Evolutionary conservation across 2,888 invertebrate genomes (phyloP).

Genomic region (Orgyia antiqua): DNA sequence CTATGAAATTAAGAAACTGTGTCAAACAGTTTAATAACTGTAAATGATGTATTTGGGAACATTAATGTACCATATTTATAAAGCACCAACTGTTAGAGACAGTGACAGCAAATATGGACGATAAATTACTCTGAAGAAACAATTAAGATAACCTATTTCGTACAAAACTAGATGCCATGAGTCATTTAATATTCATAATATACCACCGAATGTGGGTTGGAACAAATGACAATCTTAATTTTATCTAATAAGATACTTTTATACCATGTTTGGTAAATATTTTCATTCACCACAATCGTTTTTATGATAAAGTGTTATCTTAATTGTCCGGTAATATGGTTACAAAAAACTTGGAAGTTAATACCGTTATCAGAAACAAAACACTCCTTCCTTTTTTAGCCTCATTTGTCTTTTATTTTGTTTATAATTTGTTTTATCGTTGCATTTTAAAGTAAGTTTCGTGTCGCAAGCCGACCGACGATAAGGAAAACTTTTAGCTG

Average conservation of each 20-base stretch:
- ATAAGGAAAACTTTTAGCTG: no score
- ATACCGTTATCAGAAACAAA: conserved; percentile 54
- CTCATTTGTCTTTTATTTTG: conserved; percentile 33
- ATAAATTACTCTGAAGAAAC: conserved; percentile 36
- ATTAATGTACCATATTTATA: conserved; percentile 25
- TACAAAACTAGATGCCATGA: conserved; percentile 41
- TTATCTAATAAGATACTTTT: conserved; percentile 49
- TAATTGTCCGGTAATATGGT: conserved; percentile 51
- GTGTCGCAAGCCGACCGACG: no score
- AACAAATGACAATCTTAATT: conserved; percentile 39
- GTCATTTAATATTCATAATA: conserved; percentile 55
- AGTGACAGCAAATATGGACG: conserved; percentile 26
- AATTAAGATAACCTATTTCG: conserved; percentile 58
- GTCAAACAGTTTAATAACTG: conserved; percentile 21
- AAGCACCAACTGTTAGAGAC: conserved; percentile 23
- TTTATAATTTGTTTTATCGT: no score
- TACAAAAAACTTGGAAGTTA: conserved; percentile 42
- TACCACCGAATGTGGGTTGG: conserved; percentile 56
- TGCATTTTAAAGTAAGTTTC: no score
- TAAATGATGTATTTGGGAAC: conserved; percentile 23
- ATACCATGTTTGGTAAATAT: conserved; percentile 49
- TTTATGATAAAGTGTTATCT: conserved; percentile 57
- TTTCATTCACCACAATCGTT: conserved; percentile 47
- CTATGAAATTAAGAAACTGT: conserved; percentile 18
- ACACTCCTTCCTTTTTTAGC: conserved; percentile 49